These are phyloP conservation scores for Cephus rjabovi DNA, from an alignment of 2,888 invertebrate species.

Conservation along the genomic window DNA sequence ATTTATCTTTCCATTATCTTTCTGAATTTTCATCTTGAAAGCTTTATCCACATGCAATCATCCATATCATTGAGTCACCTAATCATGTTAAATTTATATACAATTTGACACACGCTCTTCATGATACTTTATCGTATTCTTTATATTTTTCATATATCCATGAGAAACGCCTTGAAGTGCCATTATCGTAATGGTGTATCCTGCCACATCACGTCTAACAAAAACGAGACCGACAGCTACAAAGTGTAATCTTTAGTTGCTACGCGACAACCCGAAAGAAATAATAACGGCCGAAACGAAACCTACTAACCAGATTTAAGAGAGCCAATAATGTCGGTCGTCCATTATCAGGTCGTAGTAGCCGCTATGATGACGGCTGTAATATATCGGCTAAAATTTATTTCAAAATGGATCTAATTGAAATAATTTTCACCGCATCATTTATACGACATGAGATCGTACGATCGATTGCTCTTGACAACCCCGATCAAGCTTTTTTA, in stretches of 20 bases:
- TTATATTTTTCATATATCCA: background rate
- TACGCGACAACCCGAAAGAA: background rate
- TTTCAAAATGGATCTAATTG: slow-evolving; percentile 66
- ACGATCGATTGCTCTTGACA: slow-evolving; percentile 1
- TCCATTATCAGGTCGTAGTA: slow-evolving; percentile 6
- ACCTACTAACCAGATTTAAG: slow-evolving; percentile 20
- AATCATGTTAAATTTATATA: slow-evolving; percentile 15
- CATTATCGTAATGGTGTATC: slow-evolving; percentile 17
- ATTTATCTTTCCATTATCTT: background rate
- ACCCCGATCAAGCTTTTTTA: background rate
- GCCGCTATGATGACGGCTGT: slow-evolving; percentile 4
- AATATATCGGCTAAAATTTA: slow-evolving; percentile 59
- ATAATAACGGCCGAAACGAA: background rate
- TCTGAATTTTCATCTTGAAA: background rate
- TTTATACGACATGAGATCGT: slow-evolving; percentile 1
- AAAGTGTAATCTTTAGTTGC: background rate
- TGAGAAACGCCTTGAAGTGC: background rate
- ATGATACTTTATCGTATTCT: background rate
- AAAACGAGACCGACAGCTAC: background rate
- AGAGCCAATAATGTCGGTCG: slow-evolving; percentile 11
- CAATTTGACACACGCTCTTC: slow-evolving; percentile 16
- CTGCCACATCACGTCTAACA: slow-evolving; percentile 41
- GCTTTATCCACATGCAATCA: background rate
- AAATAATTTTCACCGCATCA: slow-evolving; percentile 60
- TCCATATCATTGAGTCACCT: background rate